Evolutionary conservation across 2,888 invertebrate genomes (phyloP), one percentile per base, ranked within the genome.

Genomic region (Ormyrus pomaceus): DNA sequence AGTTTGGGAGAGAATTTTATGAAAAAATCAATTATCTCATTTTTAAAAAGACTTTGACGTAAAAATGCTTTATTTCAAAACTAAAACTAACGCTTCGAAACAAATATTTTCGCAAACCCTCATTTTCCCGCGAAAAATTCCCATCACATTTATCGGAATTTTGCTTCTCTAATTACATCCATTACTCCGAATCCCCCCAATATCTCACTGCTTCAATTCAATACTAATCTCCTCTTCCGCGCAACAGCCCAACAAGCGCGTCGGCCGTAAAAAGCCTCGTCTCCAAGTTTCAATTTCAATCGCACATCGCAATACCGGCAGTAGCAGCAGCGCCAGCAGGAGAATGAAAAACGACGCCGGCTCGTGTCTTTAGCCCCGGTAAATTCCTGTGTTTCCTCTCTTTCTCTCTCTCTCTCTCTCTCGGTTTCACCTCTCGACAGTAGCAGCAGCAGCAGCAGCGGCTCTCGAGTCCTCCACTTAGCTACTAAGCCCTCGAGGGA

Each of bases 401-500:
- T 19, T 4, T 53, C 11, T 62, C 34, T 73, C 11, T 73, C 59
- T 11, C 59, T 8, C 34, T 56, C n/a, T 34, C 34, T 34, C 34
- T 34, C 34, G 34, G 34, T 34, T 34, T 34, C 34, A 34, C 34
- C 34, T 34, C 34, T 34, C 4, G 34, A 34, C 34, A 34, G 34
- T 34, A 34, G 34, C 34, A 34, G 34, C 34, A 34, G 34, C 34
- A 34, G 34, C 34, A 34, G 34, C 34, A 34, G 34, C 34, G 34
- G 34, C 10, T 51, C 51, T 66, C 53, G 50, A 64, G 77, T 71
- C 64, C 70, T 72, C 78, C 72, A 78, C 72, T 78, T 72, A 74
- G 74, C 62, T 74, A 69, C 74, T 74, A 79, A 79, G 79, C 69
- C 74, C 74, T 58, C 55, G 13, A 71, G 79, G 79, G 74, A 79